Conservation (phyloP, 2,888 invertebrate genomes). For the Sesia apiformis region DNA sequence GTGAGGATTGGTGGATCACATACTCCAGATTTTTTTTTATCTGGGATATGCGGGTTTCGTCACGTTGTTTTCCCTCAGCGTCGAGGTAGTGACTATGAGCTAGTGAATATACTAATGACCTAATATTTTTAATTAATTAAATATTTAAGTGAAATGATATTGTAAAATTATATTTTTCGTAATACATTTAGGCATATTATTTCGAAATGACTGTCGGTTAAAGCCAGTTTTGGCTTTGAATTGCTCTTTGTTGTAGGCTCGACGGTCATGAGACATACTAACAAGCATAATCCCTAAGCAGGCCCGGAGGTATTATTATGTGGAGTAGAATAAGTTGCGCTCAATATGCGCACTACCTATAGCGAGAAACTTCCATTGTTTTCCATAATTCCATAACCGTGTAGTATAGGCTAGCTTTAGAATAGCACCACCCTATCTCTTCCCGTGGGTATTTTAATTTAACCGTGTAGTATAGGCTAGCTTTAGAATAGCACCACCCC, state of each 20-base stretch:
- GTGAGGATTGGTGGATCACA: too few species aligned
- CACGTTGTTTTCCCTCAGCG: too few species aligned
- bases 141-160: background rate
- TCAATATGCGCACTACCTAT: background rate
- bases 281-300: conserved; percentile 30
- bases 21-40: too few species aligned
- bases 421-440: too few species aligned
- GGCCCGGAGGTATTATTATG: conserved; percentile 34
- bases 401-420: too few species aligned
- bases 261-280: conserved; percentile 24
- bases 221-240: conserved; percentile 17
- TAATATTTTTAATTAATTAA: background rate
- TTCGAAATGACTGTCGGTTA: conserved; percentile 3
- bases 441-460: too few species aligned
- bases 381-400: too few species aligned
- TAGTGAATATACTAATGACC: background rate
- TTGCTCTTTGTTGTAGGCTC: conserved; percentile 23
- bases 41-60: too few species aligned
- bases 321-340: conserved; percentile 21
- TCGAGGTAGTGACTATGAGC: background rate
- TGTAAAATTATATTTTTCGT: background rate
- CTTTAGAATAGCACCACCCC: too few species aligned
- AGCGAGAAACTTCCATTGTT: background rate
- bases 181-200: background rate
- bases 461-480: too few species aligned